Evolutionary conservation across 2,888 invertebrate species (phyloP), one percentile per base, ranked within the genome.

Genomic region (Epicampocera succincta): DNA sequence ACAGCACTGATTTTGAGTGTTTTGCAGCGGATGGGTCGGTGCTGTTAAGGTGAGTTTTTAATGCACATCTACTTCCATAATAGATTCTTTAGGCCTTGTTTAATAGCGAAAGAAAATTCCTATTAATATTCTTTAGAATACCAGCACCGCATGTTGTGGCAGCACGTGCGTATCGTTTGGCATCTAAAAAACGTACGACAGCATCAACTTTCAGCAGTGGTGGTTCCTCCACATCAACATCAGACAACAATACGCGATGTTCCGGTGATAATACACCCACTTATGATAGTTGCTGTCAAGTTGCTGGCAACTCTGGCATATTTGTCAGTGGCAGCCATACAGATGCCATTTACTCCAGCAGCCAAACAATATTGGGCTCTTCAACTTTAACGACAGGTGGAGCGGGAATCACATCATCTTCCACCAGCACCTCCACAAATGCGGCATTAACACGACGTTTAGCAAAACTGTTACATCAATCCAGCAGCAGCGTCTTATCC

Each of bases 21-120:
- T 91, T 92, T 83, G 90, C 92, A 5, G 93, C 92, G 3, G 93
- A 94, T 88, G 94, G 94, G 13, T 92, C 92, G 6, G 90, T 94
- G 13, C 92, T 93, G 19, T 91, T 95, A 29, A 93, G 94, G 94
- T 94, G 85, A 90, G 88, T 82, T 54, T n/a, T 9, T 17, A 48
- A 50, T 63, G 2, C 19, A 46, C n/a, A 48, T n/a, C n/a, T n/a
- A n/a, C n/a, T n/a, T n/a, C n/a, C n/a, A n/a, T n/a, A n/a, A n/a
- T n/a, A n/a, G n/a, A n/a, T n/a, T n/a, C n/a, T n/a, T n/a, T n/a
- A n/a, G n/a, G n/a, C n/a, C n/a, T n/a, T n/a, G n/a, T n/a, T n/a
- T n/a, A n/a, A n/a, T n/a, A n/a, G n/a, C n/a, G n/a, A n/a, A n/a
- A n/a, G n/a, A n/a, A n/a, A n/a, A n/a, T n/a, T n/a, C n/a, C n/a